phyloP scores from a whole-genome alignment of 2,797 vertebrate genomes.

The Pseudocheirus occidentalis region DNA sequence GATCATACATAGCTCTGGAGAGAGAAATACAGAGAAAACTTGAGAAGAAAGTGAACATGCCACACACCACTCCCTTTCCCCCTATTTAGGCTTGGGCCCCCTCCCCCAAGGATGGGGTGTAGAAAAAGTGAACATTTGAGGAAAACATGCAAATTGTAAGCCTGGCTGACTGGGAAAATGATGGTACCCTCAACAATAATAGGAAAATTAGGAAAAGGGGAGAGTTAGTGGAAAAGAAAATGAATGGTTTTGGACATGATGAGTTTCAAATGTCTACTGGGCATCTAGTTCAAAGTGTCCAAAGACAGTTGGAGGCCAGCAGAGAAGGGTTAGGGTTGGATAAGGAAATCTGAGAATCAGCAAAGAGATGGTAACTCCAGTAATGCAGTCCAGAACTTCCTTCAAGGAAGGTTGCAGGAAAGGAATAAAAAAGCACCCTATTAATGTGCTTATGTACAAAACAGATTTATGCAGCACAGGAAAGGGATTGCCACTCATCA shows the following conservation, averaged over 20 bases:
- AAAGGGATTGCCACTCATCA: neutral
- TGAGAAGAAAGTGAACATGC: too few species aligned
- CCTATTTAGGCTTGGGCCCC: too few species aligned
- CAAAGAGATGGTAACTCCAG: too few species aligned
- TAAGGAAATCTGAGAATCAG: neutral
- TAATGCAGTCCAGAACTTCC: neutral
- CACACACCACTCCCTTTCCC: too few species aligned
- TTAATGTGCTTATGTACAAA: neutral
- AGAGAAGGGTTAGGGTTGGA: too few species aligned
- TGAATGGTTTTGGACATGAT: neutral
- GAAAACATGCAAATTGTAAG: too few species aligned
- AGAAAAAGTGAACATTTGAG: too few species aligned
- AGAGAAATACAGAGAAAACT: too few species aligned
- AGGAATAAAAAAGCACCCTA: neutral
- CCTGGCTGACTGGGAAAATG: neutral
- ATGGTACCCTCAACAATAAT: neutral
- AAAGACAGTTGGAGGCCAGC: neutral
- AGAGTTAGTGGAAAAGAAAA: neutral
- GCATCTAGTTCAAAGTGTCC: neutral
- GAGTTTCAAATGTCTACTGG: neutral
- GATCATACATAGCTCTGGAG: too few species aligned
- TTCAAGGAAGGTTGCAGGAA: neutral
- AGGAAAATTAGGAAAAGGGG: neutral
- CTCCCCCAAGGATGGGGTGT: too few species aligned
- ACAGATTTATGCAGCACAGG: neutral